phyloP scores from a whole-genome alignment of 1,140 invertebrate species.

The Campoletis sonorensis region DNA sequence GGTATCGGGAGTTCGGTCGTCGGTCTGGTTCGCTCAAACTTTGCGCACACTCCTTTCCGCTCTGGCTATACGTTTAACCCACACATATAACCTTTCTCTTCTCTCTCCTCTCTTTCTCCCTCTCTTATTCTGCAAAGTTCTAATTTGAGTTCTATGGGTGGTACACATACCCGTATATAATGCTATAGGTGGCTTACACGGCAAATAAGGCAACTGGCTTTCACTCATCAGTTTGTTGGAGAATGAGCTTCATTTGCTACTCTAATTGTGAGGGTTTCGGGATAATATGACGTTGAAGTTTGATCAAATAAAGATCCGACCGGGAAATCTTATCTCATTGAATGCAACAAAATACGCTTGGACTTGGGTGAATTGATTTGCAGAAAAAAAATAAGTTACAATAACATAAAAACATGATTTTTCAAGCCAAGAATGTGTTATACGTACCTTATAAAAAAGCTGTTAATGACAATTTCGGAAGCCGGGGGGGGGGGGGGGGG shows the following conservation, averaged over 20 bases:
- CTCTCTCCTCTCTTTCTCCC: not conserved
- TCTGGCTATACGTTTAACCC: slow-evolving; percentile 5
- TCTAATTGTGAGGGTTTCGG: not conserved
- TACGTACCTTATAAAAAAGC: too few species aligned
- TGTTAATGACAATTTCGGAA: too few species aligned
- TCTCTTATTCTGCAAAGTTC: slow-evolving; percentile 8
- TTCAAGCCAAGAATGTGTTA: too few species aligned
- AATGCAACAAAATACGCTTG: not conserved
- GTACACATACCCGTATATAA: not conserved
- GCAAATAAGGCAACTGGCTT: slow-evolving; percentile 20
- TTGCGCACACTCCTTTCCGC: slow-evolving; percentile 23
- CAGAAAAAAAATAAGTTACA: not conserved
- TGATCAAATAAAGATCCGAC: not conserved
- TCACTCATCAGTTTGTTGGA: slow-evolving; percentile 4
- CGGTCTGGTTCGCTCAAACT: slow-evolving; percentile 29
- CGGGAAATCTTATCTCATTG: not conserved
- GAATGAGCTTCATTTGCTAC: slow-evolving; percentile 1
- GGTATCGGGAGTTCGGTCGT: slow-evolving; percentile 61
- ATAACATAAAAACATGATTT: too few species aligned
- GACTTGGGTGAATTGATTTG: too few species aligned
- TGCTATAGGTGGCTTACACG: slow-evolving; percentile 2
- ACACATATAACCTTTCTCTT: not conserved
- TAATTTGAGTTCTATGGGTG: slow-evolving; percentile 10
- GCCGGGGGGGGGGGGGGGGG: too few species aligned
- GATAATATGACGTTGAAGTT: slow-evolving; percentile 33